Evolutionary conservation across 2,113 vertebrate species (phyloP), one percentile per base, ranked within the genome.

Genomic region (Pseudorasbora parva): DNA sequence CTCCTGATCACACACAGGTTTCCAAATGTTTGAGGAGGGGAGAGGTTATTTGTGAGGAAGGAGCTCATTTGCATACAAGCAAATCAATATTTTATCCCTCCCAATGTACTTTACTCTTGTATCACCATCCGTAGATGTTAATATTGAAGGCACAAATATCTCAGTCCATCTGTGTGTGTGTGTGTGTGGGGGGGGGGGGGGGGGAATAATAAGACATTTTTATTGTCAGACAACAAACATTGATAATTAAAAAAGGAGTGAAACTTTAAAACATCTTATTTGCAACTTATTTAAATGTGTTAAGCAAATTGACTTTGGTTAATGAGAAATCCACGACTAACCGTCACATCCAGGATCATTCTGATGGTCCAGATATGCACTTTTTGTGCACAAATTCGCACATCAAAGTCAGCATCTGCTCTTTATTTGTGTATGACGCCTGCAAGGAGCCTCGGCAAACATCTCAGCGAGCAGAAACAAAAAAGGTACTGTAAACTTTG

Each of bases 401-500:
- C 84, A 90, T 89, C 92, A 92, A 82, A 87, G 84, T 69, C 77
- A 86, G 87, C 83, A 89, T 89, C 87, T 78, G 88, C 81, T 88
- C 89, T 90, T 82, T 85, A 90, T 92, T 90, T 89, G 82, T 81
- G 49, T 81, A 85, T 88, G 84, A 90, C 89, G 88, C 73, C 87
- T 87, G 82, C 83, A 87, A 49, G 86, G 88, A 85, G 87, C 85
- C 89, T 92, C 86, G 88, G 90, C 91, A 93, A 92, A 90, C 85
- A 92, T 82, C 71, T 84, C 33, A 76, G 87, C 9, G 64, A 69
- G 81, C 82, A 49, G 83, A 90, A 84, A 86, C 84, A 82, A 85
- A 93, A n/a, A 91, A 88, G 88, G 78, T 87, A 90, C 86, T 89
- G 91, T 91, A 94, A 93, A 93, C 91, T 91, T 88, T 90, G 83